Conservation (phyloP, 2,797 vertebrate genomes). For the Cirrhinus mrigala region DNA sequence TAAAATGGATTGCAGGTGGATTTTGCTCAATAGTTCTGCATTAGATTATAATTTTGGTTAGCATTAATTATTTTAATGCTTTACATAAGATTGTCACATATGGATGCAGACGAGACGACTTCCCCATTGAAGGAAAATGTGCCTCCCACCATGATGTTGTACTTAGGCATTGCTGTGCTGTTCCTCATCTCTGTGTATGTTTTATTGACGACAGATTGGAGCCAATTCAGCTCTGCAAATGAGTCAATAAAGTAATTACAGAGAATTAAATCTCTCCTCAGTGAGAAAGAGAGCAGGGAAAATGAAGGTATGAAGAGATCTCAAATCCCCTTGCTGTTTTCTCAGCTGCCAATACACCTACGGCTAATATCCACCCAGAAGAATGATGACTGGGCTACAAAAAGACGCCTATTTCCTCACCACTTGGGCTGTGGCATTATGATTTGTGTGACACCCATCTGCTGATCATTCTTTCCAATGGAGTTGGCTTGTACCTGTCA, state of each 20-base stretch:
- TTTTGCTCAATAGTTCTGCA: not conserved
- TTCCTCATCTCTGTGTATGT: conserved; percentile 79
- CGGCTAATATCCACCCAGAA: conserved; percentile 75
- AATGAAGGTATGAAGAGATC: conserved; percentile 61
- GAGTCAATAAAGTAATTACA: conserved; percentile 85
- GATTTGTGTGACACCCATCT: conserved; percentile 56
- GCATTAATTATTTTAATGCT: not conserved
- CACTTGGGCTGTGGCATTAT: conserved; percentile 58
- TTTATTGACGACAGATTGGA: conserved; percentile 82
- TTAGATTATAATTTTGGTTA: not conserved
- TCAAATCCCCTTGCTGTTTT: conserved; percentile 73
- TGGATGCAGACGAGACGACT: conserved; percentile 9
- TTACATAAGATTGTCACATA: conserved; percentile 1
- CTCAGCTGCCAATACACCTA: conserved; percentile 71
- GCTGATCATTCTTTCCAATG: conserved; percentile 51
- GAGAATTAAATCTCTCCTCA: conserved; percentile 76
- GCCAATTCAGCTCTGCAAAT: conserved; percentile 76
- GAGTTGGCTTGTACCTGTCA: conserved; percentile 44
- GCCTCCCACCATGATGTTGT: conserved; percentile 42
- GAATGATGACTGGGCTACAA: conserved; percentile 77
- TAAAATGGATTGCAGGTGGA: not conserved
- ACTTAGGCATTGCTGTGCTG: conserved; percentile 54
- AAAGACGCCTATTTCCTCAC: conserved; percentile 77
- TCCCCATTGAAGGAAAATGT: not conserved
- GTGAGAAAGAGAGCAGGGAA: conserved; percentile 66